These are phyloP conservation scores for Drosophila niveifrons DNA, from an alignment of 2,888 invertebrate species.

Conservation along the genomic window DNA sequence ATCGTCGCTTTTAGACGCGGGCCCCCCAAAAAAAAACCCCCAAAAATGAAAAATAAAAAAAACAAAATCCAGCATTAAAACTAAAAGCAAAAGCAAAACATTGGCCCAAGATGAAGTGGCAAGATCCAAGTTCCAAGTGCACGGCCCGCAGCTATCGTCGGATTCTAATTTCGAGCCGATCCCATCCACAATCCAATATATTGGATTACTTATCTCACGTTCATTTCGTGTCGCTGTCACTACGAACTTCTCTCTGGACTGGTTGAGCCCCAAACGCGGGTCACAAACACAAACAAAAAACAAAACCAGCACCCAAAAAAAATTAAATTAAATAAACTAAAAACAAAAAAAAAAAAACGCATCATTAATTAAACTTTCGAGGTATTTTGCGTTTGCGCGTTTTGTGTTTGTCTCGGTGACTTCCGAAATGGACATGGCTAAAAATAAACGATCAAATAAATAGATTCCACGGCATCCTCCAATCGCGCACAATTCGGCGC, in stretches of 20 bases:
- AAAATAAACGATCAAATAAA: conserved; percentile 67
- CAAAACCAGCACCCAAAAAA: conserved; percentile 5
- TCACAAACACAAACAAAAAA: conserved; percentile 4
- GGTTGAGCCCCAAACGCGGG: conserved; percentile 17
- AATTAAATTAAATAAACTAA: conserved; percentile 1
- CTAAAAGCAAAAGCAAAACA: conserved; percentile 6
- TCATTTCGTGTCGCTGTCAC: conserved; percentile 23
- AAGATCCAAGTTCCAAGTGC: conserved; percentile 18
- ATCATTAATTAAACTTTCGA: conserved; percentile 73
- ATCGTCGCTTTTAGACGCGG: conserved; percentile 50
- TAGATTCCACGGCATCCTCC: conserved; percentile 61
- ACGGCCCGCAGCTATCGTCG: conserved; percentile 35
- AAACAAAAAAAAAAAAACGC: conserved; percentile 49
- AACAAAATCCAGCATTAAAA: conserved; percentile 1
- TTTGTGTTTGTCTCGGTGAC: conserved; percentile 50
- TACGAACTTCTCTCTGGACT: conserved; percentile 36
- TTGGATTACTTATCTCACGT: conserved; percentile 47
- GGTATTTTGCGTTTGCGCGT: conserved; percentile 35
- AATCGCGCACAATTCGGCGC: conserved; percentile 36
- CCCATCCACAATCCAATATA: conserved; percentile 17
- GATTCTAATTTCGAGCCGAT: conserved; percentile 15
- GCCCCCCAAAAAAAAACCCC: neutral
- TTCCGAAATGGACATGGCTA: conserved; percentile 74
- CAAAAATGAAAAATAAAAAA: too few species aligned
- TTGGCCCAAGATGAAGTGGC: conserved; percentile 32